Evolutionary conservation across 2,113 vertebrate genomes (phyloP).

Genomic region (Numenius arquata): DNA sequence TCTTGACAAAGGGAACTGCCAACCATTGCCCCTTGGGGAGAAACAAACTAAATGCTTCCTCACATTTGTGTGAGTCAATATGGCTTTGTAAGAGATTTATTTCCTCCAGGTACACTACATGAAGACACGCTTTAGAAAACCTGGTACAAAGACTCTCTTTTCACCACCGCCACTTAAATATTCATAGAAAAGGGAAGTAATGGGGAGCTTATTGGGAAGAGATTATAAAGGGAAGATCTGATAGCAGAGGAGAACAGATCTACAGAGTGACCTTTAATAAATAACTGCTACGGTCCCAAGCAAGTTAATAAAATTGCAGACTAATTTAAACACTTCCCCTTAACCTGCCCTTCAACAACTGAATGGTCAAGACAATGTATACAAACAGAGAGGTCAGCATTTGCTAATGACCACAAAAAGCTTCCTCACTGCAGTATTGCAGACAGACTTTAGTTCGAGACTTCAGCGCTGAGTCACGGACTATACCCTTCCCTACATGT

Average conservation of each 20-base stretch:
- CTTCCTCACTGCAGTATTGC: not conserved
- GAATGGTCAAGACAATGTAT: not conserved
- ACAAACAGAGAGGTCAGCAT: conserved; percentile 29
- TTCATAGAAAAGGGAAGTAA: not conserved
- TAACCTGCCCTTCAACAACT: not conserved
- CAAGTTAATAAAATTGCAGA: not conserved
- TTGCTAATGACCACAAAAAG: conserved; percentile 2
- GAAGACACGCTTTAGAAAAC: not conserved
- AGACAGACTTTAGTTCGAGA: not conserved
- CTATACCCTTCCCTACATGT: not conserved
- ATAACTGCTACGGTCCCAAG: not conserved
- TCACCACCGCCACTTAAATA: not conserved
- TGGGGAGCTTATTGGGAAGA: not conserved
- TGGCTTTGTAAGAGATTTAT: not conserved
- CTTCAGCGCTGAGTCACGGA: conserved; percentile 9
- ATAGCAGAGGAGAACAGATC: not conserved
- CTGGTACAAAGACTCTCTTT: not conserved
- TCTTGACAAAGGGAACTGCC: not conserved
- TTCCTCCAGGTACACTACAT: not conserved
- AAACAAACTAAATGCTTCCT: not conserved
- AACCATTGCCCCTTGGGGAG: not conserved
- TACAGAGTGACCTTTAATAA: not conserved
- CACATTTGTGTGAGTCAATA: not conserved
- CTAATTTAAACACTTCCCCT: conserved; percentile 25
- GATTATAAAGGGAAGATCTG: not conserved